Evolutionary conservation across 2,888 invertebrate genomes (phyloP), one percentile per base, ranked within the genome.

Genomic region (Cryptus armator): DNA sequence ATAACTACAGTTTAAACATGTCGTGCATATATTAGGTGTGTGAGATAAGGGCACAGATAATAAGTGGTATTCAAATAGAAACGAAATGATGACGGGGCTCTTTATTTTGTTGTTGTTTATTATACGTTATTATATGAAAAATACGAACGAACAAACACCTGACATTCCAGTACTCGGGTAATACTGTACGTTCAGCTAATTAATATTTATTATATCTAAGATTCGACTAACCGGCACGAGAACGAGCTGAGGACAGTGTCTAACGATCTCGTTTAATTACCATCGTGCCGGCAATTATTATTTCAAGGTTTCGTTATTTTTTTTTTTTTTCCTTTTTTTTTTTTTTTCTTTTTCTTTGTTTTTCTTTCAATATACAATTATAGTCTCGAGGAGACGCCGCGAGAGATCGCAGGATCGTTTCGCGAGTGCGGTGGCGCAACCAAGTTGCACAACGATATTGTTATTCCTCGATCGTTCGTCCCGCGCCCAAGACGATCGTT

Each of bases 151-250:
- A 87, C 86, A 88, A 88, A 86, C 87, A 84, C 84, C 86, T 85
- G 87, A 88, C 86, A 86, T 87, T 88, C 84, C 87, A 88, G 87
- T 88, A 87, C 86, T 84, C 84, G 87, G 86, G 82, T 88, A 88
- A 88, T 88, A 88, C 87, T 88, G 87, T 86, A 87, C 83, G 82
- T 88, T 88, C 85, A 87, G 85, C 85, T 87, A 87, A 85, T 85
- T 84, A 87, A 80, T 81, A 79, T 79, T 85, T 86, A 83, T 85
- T 81, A 85, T 85, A 87, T 79, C 86, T 87, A 87, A 86, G 86
- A 86, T 87, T 86, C 81, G 84, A 81, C 86, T 86, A 87, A 82
- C 83, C 86, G 86, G 85, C 85, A 82, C 85, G 81, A 82, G 74
- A 80, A 85, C 82, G 81, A 82, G 85, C 48, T 72, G 82, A 79